Evolutionary conservation across 2,797 vertebrate species (phyloP), one percentile per base, ranked within the genome.

Genomic region (Sebastes hopkinsi): DNA sequence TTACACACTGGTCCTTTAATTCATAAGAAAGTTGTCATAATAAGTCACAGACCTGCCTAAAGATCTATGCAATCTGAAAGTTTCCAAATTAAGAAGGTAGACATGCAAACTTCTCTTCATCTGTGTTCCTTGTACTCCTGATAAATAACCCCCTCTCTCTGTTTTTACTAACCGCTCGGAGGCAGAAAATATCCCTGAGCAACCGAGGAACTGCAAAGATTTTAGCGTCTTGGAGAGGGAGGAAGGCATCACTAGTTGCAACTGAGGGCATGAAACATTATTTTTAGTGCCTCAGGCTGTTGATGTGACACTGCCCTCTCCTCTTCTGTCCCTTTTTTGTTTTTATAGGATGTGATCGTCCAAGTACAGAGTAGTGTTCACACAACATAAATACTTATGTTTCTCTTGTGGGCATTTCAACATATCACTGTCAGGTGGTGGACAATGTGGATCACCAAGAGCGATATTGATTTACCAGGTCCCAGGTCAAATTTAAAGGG

Each of bases 191-290:
- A 72, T 80, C 66, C 58, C 67, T 5, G 7, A 50, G 42, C 55
- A 83, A 29, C 76, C 72, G 64, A 69, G 5, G 34, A 81, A 29
- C 29, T 34, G n/a, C 59, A 69, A 80, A 68, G 52, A 38, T 14
- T 80, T 68, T 16, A 56, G 8, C 2, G 1, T 25, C 56, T 36
- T 46, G 62, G 67, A 80, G 34, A 74, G 62, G 14, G 42, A 74
- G 62, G 14, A 73, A 75, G 30, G 60, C 27, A 65, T 80, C 46
- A 27, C 3, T 16, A 18, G 23, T 73, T 61, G 78, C 12, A 77
- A 34, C 32, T 22, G 13, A 67, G 38, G 30, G n/a, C 27, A 72
- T 79, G 59, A 62, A 72, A 62, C 46, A 61, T 60, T 0, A 22
- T 67, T 70, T 71, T 62, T 71, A 58, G 36, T 59, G 54, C 52